These are phyloP conservation scores for Karalla daura DNA, from an alignment of 2,797 vertebrate genomes.

Conservation along the genomic window DNA sequence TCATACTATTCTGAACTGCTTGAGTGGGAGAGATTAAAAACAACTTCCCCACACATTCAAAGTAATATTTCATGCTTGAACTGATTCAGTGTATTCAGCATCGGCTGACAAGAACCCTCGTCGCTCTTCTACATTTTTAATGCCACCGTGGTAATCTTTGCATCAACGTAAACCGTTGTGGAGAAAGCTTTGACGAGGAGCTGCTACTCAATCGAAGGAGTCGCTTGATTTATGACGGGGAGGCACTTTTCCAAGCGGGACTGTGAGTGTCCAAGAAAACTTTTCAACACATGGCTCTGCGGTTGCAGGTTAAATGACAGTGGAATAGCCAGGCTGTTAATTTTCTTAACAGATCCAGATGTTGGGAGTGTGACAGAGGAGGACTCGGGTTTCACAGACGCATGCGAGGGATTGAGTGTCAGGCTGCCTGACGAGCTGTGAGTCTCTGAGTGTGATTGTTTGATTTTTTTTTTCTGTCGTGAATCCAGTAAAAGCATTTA, in stretches of 20 bases:
- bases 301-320: slow-evolving; percentile 81
- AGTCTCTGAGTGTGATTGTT: slow-evolving; percentile 25
- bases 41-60: neutral
- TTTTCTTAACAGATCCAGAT: slow-evolving; percentile 81
- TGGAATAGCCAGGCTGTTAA: slow-evolving; percentile 64
- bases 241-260: slow-evolving; percentile 53
- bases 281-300: slow-evolving; percentile 79
- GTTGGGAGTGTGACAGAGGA: slow-evolving; percentile 69
- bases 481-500: slow-evolving; percentile 22
- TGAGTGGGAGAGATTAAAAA: neutral
- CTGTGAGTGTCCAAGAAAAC: slow-evolving; percentile 65
- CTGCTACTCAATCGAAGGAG: slow-evolving; percentile 33
- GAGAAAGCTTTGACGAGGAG: slow-evolving; percentile 47
- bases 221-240: slow-evolving; percentile 66
- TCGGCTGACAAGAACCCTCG: neutral
- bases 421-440: slow-evolving; percentile 31
- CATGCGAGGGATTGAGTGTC: slow-evolving; percentile 45
- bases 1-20: too few relatives aligned
- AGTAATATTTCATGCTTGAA: too few relatives aligned
- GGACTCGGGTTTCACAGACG: slow-evolving; percentile 57
- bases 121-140: slow-evolving; percentile 34
- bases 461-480: neutral
- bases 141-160: slow-evolving; percentile 34
- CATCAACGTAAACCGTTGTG: slow-evolving; percentile 50
- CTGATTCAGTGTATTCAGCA: neutral